A percentile compares a stretch with the other conserved stretches of the same genome.
Conservation (phyloP, 2,113 vertebrate species). For the Platanista minor region DNA sequence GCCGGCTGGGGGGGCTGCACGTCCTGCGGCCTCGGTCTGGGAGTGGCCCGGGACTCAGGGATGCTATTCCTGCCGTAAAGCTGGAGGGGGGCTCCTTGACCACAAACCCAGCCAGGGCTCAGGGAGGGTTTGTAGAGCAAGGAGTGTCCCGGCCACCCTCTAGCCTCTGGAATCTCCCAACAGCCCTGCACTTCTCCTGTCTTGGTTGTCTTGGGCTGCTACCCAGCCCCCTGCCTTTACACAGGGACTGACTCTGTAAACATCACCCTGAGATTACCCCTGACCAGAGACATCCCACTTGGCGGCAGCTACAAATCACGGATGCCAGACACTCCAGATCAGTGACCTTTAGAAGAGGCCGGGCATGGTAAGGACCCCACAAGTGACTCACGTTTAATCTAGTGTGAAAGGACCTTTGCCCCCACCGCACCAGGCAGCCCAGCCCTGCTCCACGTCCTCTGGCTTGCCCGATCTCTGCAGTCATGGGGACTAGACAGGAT, state of each 20-base stretch:
- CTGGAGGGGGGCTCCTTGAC: too few species aligned
- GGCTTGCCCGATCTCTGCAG: not conserved
- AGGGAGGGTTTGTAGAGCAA: not conserved
- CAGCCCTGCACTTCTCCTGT: not conserved
- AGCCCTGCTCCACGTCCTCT: not conserved
- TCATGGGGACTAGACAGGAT: not conserved
- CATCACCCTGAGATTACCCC: not conserved
- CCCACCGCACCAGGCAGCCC: not conserved
- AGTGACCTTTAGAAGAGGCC: not conserved
- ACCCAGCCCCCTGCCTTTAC: not conserved
- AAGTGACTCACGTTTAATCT: not conserved
- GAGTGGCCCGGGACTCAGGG: not conserved
- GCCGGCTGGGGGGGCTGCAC: not conserved
- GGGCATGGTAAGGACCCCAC: not conserved
- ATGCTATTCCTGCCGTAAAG: not conserved
- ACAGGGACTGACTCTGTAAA: not conserved
- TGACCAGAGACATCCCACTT: not conserved
- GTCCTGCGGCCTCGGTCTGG: not conserved
- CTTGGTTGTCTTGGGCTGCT: not conserved
- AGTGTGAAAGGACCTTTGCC: not conserved
- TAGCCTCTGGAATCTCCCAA: not conserved
- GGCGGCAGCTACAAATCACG: not conserved
- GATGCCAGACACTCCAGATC: accelerated
- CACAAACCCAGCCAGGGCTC: not conserved
- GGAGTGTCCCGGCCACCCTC: not conserved